Percentiles rank a stretch among this genome's conserved stretches.
phyloP scores from a whole-genome alignment of 2,888 invertebrate species.

The Agrotis ipsilon region DNA sequence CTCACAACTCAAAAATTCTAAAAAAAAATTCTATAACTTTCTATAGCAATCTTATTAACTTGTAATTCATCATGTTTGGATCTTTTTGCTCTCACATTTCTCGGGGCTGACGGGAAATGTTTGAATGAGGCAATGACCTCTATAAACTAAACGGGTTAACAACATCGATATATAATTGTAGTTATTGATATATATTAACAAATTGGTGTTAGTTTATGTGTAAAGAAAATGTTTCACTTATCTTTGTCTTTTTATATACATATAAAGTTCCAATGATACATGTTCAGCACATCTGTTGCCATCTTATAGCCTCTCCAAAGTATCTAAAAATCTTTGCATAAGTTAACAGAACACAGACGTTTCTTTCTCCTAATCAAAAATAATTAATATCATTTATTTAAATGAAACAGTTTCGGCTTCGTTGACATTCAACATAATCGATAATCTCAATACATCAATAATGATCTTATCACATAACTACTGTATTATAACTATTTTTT shows the following conservation, averaged over 20 bases:
- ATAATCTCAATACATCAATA: not conserved
- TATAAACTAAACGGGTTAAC: too few species aligned
- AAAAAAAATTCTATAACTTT: too few species aligned
- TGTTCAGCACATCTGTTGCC: not conserved
- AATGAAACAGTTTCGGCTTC: too few species aligned
- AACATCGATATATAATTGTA: not conserved
- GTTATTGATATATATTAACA: not conserved
- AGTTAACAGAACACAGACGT: not conserved
- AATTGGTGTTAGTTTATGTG: not conserved
- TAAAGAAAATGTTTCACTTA: too few species aligned
- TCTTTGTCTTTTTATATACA: too few species aligned
- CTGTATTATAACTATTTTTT: constrained; percentile 3
- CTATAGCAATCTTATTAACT: not conserved
- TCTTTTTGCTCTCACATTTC: not conserved
- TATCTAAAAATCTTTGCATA: not conserved
- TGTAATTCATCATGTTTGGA: not conserved
- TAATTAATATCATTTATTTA: too few species aligned
- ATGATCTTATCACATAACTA: not conserved
- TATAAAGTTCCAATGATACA: not conserved
- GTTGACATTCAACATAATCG: too few species aligned
- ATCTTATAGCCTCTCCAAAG: not conserved
- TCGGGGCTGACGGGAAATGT: not conserved
- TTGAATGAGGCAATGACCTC: not conserved
- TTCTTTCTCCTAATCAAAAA: not conserved
- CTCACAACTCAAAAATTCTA: too few species aligned